phyloP scores from a whole-genome alignment of 2,113 vertebrate genomes.

The Trochalopteron elliotii region DNA sequence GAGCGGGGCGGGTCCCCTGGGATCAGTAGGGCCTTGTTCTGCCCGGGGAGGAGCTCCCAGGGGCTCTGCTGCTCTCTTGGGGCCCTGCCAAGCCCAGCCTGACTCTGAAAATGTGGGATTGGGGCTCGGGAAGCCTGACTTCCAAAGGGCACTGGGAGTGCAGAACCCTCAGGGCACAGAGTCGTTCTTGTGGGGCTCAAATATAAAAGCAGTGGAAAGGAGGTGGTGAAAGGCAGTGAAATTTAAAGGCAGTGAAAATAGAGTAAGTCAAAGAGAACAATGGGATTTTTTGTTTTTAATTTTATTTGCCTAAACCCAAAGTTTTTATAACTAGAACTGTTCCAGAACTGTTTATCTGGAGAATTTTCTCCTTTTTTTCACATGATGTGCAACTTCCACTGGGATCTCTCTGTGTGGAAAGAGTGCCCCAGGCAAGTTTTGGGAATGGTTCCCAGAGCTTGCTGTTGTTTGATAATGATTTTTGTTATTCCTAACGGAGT shows the following conservation, averaged over 20 bases:
- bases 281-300: no score
- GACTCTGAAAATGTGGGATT: background rate
- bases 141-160: background rate
- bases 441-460: background rate
- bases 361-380: background rate
- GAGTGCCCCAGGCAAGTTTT: background rate
- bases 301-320: background rate
- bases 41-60: background rate
- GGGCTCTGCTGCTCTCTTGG: background rate
- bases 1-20: background rate
- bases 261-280: background rate
- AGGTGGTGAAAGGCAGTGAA: no score
- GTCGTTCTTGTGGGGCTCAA: rapidly evolving
- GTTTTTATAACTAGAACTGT: background rate
- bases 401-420: background rate
- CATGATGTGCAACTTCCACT: background rate
- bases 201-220: background rate
- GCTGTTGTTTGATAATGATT: background rate
- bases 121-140: rapidly evolving
- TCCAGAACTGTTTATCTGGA: background rate
- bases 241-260: background rate
- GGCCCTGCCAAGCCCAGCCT: background rate
- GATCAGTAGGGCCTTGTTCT: conserved; percentile 19
- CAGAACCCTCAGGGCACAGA: background rate
- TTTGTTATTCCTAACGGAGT: no score